phyloP scores from a whole-genome alignment of 2,113 vertebrate genomes.

The Chiloscyllium plagiosum region DNA sequence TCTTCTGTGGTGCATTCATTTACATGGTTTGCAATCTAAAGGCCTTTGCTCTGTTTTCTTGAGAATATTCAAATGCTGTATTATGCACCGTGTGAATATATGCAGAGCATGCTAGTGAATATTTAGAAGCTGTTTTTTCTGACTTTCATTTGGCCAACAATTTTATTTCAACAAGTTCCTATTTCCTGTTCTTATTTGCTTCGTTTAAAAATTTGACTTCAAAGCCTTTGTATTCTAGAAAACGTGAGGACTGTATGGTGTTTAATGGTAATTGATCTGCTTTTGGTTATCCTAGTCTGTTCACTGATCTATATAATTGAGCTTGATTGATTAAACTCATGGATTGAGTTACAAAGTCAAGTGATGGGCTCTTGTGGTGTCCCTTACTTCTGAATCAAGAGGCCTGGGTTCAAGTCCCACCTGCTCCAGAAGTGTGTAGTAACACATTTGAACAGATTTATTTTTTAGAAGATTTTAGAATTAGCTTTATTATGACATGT shows the following conservation, averaged over 20 bases:
- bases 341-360: too few species aligned
- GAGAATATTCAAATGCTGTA: not conserved
- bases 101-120: conserved; percentile 18
- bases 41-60: not conserved
- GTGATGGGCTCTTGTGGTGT: too few species aligned
- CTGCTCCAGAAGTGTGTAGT: too few species aligned
- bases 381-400: too few species aligned
- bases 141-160: not conserved
- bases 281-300: too few species aligned
- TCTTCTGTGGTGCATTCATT: conserved; percentile 14
- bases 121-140: not conserved
- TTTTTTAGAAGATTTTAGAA: too few species aligned
- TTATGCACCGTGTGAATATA: not conserved
- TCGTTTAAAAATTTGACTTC: not conserved
- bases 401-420: too few species aligned
- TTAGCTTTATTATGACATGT: too few species aligned
- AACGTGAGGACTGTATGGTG: not conserved
- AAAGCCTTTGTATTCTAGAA: not conserved
- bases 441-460: too few species aligned
- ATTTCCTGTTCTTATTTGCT: not conserved
- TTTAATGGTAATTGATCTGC: too few species aligned
- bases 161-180: not conserved
- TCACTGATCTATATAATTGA: too few species aligned
- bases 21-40: not conserved
- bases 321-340: too few species aligned